Percentiles rank a stretch among this genome's conserved stretches.
Conservation (phyloP, 2,888 invertebrate species). For the Hirtodrosophila duncani region DNA sequence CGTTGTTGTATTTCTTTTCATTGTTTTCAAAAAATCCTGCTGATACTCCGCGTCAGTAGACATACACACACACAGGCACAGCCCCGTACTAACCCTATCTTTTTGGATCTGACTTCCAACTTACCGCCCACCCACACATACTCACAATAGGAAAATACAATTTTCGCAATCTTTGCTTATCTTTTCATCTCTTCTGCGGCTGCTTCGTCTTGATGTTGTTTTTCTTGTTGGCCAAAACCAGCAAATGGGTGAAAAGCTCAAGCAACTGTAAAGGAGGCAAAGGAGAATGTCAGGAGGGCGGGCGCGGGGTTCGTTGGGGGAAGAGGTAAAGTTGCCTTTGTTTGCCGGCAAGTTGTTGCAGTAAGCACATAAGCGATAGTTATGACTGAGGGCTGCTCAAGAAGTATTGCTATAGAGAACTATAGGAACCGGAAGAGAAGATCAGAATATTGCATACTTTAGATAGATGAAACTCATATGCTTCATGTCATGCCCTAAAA, state of each 20-base stretch:
- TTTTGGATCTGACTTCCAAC: too few species aligned
- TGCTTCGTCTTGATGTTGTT: conserved; percentile 19
- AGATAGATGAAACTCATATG: too few species aligned
- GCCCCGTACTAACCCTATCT: too few species aligned
- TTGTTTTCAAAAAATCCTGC: too few species aligned
- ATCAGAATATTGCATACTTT: too few species aligned
- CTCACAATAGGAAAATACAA: conserved; percentile 58
- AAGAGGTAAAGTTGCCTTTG: conserved; percentile 35
- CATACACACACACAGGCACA: conserved; percentile 6
- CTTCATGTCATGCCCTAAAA: too few species aligned
- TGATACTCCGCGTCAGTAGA: too few species aligned
- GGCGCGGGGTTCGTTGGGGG: conserved; percentile 14
- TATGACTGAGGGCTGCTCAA: conserved; percentile 20
- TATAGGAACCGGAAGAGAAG: too few species aligned
- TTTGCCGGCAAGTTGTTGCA: conserved; percentile 39
- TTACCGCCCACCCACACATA: conserved; percentile 10
- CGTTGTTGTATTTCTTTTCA: too few species aligned
- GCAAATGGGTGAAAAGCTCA: conserved; percentile 43
- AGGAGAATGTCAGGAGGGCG: background rate
- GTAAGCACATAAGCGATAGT: conserved; percentile 25
- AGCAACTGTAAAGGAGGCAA: conserved; percentile 28
- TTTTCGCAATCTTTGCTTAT: conserved; percentile 66
- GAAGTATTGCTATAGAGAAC: background rate
- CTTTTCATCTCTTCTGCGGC: conserved; percentile 53
- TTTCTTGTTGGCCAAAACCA: conserved; percentile 33